Percentiles rank a stretch among this genome's conserved stretches.
Conservation (phyloP, 2,113 vertebrate species). For the Nothobranchius kuhntae region DNA sequence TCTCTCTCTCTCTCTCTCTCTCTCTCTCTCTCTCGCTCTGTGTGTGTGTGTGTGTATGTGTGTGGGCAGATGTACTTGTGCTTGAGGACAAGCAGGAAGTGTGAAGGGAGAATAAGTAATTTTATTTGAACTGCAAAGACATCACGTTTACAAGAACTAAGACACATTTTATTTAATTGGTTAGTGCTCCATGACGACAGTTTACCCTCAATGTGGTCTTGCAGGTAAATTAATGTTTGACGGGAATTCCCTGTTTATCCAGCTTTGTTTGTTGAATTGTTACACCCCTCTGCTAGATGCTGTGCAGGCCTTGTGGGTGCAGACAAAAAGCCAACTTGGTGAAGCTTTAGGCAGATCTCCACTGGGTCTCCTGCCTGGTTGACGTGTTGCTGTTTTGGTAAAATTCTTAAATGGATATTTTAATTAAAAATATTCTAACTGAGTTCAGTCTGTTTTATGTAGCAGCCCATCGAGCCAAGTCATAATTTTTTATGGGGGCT, state of each 20-base stretch:
- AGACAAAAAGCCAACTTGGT: too few species aligned
- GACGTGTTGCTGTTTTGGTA: too few species aligned
- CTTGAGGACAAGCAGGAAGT: slow-evolving; percentile 5
- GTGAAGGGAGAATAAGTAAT: slow-evolving; percentile 8
- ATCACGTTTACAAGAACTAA: slow-evolving; percentile 13
- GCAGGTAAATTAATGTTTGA: not conserved
- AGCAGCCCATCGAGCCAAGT: too few species aligned
- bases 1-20: slow-evolving; percentile 23
- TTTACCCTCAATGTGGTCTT: not conserved
- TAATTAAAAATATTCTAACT: too few species aligned
- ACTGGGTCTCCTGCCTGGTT: too few species aligned
- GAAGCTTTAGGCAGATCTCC: too few species aligned
- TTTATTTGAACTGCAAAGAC: slow-evolving; percentile 28
- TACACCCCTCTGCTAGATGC: too few species aligned
- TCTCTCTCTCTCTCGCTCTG: slow-evolving; percentile 17
- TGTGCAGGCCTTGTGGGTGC: too few species aligned
- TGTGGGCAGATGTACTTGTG: slow-evolving; percentile 11
- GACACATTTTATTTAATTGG: not conserved
- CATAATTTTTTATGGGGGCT: too few species aligned
- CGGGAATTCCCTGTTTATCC: not conserved
- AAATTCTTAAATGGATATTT: too few species aligned
- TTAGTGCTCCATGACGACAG: not conserved
- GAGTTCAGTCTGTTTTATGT: too few species aligned
- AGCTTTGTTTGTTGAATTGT: too few species aligned
- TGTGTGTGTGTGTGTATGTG: slow-evolving; percentile 20